Base-by-base conservation (phyloP, 2,888 invertebrate genomes). In the Drosophila kambysellisi region DNA sequence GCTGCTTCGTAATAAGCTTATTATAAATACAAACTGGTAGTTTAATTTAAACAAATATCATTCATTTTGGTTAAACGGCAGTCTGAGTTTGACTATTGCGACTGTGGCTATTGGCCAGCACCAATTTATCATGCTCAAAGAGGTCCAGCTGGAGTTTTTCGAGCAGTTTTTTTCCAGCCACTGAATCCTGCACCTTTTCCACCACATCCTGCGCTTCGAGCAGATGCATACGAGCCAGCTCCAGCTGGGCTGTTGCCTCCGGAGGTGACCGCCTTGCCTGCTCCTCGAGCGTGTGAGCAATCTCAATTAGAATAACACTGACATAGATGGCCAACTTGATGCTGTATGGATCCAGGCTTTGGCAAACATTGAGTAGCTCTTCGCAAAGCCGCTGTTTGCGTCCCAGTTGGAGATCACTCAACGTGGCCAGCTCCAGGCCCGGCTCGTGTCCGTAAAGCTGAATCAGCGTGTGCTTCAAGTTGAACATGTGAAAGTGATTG, bases 401-500 rank as follows among this genome's bases (percentile, higher is more conserved):
- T 12, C 94, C 94, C 60, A 96, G 92, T 60, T 95, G 94, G 57
- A 95, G 95, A 60, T 95, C 94, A 4, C 94, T 94, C 46, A 95
- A 93, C 57, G 95, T 93, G 54, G 93, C 90, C 33, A 94, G 92
- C 61, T 94, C 92, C 77, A 95, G 95, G 32, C 95, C 96, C 50
- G 94, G 93, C 74, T 96, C 95, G 76, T 96, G 95, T 9, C 97
- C 97, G 90, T 96, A 96, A 58, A 97, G 92, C 91, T 98, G 98
- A 60, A 97, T 94, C 37, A 98, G 93, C 0, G 97, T 96, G 92
- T 98, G 98, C 83, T 96, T 96, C 11, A 97, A 94, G 0, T 96
- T 95, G 87, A 97, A 97, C 78, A 96, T 94, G 83, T 97, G 97
- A 91, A 97, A 98, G 93, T 98, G 98, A 90, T 97, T 96, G 0